Percentiles rank a stretch among this genome's conserved stretches.
These are phyloP conservation scores for Pampusana beccarii DNA, from an alignment of 2,113 vertebrate genomes.

Conservation along the genomic window DNA sequence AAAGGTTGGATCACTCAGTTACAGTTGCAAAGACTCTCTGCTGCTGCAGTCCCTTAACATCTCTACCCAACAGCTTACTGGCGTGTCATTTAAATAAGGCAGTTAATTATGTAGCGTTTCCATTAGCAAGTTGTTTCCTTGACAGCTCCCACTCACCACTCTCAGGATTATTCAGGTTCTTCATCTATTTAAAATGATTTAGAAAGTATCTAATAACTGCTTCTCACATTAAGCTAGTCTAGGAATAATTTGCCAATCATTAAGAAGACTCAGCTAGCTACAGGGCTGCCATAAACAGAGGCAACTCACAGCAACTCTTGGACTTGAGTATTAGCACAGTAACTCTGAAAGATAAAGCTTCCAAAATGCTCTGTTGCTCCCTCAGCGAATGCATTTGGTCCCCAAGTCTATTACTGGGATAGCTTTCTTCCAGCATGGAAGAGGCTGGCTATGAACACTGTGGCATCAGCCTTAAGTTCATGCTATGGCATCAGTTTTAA, in stretches of 20 bases:
- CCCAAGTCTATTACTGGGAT: neutral
- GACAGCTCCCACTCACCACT: slow-evolving; percentile 49
- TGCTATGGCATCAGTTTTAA: neutral
- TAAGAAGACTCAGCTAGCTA: neutral
- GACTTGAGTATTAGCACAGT: neutral
- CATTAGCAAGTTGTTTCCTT: slow-evolving; percentile 31
- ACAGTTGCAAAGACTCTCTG: neutral
- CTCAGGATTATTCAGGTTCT: slow-evolving; percentile 7
- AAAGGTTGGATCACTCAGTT: neutral
- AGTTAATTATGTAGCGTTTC: neutral
- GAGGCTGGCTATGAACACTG: neutral
- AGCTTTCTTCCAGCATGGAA: neutral
- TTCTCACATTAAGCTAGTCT: neutral
- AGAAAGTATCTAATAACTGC: slow-evolving; percentile 13
- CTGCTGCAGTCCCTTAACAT: neutral
- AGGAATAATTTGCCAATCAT: slow-evolving; percentile 9
- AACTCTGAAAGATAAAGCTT: neutral
- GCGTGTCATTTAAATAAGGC: neutral
- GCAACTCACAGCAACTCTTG: neutral
- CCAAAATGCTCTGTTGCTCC: neutral
- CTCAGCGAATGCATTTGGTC: neutral
- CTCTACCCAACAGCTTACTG: neutral
- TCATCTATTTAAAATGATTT: slow-evolving; percentile 18
- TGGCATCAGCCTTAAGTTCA: neutral
- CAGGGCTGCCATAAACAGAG: neutral